phyloP scores from a whole-genome alignment of 35 echinoderm and acorn worm genomes.

The Ptychodera flava region DNA sequence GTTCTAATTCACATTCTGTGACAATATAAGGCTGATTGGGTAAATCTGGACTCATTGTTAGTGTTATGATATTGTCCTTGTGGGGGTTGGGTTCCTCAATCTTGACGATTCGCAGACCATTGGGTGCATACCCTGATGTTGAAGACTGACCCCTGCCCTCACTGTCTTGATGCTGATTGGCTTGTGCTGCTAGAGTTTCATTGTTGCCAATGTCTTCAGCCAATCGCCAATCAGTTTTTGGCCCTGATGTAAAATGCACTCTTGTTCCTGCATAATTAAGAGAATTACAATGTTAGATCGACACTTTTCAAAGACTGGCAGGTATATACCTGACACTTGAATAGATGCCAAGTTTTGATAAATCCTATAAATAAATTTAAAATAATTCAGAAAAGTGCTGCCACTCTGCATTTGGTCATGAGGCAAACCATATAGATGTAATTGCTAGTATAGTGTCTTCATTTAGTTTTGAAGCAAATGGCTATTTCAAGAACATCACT shows the following conservation, averaged over 20 bases:
- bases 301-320: no score
- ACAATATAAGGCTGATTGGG: conserved; percentile 2
- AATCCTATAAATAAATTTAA: no score
- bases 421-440: no score
- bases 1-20: conserved; percentile 24
- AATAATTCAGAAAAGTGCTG: no score
- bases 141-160: conserved; percentile 8
- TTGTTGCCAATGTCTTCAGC: conserved; percentile 39
- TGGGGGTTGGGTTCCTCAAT: conserved; percentile 27
- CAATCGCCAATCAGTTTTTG: conserved; percentile 28
- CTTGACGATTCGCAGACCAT: conserved; percentile 22
- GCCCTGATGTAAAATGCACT: conserved; percentile 34
- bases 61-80: background rate
- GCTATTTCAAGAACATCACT: no score
- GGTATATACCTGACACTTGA: no score
- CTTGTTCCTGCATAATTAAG: conserved; percentile 11
- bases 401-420: no score
- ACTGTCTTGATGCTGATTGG: conserved; percentile 2
- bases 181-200: conserved; percentile 30
- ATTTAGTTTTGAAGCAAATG: no score
- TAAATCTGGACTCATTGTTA: conserved; percentile 23
- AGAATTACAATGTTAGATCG: background rate
- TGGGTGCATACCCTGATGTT: conserved; percentile 25
- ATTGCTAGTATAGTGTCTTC: no score
- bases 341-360: no score